These are phyloP conservation scores for Cinclus mexicanus DNA, from an alignment of 2,113 vertebrate genomes.

Conservation along the genomic window DNA sequence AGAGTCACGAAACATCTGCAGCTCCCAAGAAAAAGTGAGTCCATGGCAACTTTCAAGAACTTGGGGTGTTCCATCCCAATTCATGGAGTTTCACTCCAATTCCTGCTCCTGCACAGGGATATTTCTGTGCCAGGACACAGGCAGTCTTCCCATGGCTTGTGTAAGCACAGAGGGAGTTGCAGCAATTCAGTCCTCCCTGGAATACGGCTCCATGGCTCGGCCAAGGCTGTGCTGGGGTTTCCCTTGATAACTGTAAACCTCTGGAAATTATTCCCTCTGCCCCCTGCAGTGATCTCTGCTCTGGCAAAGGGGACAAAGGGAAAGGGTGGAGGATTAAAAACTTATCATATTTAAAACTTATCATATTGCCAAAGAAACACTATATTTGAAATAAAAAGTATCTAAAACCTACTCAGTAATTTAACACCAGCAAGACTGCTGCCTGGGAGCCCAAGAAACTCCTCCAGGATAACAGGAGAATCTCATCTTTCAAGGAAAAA, in stretches of 20 bases:
- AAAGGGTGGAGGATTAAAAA: background rate
- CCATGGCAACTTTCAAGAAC: rapidly evolving
- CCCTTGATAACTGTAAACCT: background rate
- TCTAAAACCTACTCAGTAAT: background rate
- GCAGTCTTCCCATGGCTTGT: background rate
- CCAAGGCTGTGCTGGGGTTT: rapidly evolving
- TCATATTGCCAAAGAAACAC: rapidly evolving
- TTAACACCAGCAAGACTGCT: background rate
- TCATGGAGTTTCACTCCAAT: rapidly evolving
- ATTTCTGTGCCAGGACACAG: background rate
- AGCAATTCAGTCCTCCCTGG: background rate
- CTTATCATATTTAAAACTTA: background rate
- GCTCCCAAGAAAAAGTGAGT: background rate
- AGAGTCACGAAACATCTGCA: background rate
- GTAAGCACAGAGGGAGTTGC: background rate
- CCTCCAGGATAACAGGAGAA: background rate
- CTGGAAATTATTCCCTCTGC: background rate
- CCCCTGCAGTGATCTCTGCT: background rate
- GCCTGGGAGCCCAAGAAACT: background rate
- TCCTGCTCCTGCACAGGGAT: background rate
- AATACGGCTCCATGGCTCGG: rapidly evolving
- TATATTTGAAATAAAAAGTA: background rate
- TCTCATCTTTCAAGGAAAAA: background rate
- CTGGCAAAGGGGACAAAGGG: background rate
- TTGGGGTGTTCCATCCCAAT: background rate